A percentile compares a stretch with the other conserved stretches of the same genome.
Evolutionary conservation across 2,888 invertebrate species (phyloP).

Genomic region (Pollenia griseotomentosa): DNA sequence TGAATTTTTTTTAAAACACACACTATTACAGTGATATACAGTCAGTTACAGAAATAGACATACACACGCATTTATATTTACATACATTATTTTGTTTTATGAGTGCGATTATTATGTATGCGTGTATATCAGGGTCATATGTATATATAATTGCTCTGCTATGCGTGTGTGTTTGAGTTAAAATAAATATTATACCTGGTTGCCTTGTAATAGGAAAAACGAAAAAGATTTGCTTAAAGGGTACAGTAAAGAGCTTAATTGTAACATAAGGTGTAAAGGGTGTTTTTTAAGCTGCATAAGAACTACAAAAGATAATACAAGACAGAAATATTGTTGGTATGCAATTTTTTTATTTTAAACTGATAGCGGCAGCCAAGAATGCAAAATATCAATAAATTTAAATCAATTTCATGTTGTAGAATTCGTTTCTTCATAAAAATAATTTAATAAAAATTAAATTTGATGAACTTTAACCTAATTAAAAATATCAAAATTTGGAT

Average conservation of each 20-base stretch:
- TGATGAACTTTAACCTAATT: too few relatives aligned
- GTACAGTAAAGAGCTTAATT: slow-evolving; percentile 20
- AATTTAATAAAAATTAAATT: too few relatives aligned
- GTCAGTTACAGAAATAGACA: background rate
- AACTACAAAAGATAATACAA: too few relatives aligned
- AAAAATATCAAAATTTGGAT: too few relatives aligned
- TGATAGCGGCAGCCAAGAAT: too few relatives aligned
- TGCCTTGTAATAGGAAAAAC: slow-evolving; percentile 2
- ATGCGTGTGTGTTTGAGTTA: background rate
- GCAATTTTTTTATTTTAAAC: too few relatives aligned
- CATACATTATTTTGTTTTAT: background rate
- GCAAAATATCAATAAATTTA: too few relatives aligned
- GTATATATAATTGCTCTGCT: background rate
- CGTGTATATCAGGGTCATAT: background rate
- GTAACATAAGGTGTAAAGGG: background rate
- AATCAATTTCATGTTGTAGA: too few relatives aligned
- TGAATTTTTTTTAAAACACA: slow-evolving; percentile 31
- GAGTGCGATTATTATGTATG: slow-evolving; percentile 14
- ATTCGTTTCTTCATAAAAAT: too few relatives aligned
- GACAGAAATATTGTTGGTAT: too few relatives aligned
- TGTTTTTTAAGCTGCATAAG: background rate
- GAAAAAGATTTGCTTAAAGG: background rate
- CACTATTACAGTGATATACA: background rate
- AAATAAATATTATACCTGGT: slow-evolving; percentile 29
- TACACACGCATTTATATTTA: background rate